phyloP scores from a whole-genome alignment of 2,888 invertebrate species.

The Chloromyia formosa region DNA sequence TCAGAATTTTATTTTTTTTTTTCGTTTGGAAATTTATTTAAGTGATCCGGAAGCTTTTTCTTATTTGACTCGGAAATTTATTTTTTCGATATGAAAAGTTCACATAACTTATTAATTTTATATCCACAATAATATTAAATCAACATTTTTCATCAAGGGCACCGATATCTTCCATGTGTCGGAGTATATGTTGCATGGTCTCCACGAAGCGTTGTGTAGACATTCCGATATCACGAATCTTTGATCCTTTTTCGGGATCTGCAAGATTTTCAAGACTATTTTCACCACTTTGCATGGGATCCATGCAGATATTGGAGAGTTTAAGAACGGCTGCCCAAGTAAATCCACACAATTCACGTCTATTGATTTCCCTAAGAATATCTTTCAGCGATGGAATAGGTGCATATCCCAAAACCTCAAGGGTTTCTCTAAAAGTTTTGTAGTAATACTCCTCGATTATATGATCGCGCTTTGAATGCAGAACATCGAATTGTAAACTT shows the following conservation, averaged over 20 bases:
- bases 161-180: constrained; percentile 57
- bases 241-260: neutral
- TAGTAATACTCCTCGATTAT: constrained; percentile 53
- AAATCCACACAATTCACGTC: constrained; percentile 51
- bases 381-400: constrained; percentile 49
- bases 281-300: constrained; percentile 46
- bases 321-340: constrained; percentile 48
- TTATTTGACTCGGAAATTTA: too few species aligned
- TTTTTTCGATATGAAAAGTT: too few species aligned
- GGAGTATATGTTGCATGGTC: constrained; percentile 57
- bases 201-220: constrained; percentile 57
- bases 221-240: neutral
- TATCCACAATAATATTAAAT: too few species aligned
- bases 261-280: constrained; percentile 45
- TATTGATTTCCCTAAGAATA: constrained; percentile 47
- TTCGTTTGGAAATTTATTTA: too few species aligned
- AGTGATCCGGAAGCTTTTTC: too few species aligned
- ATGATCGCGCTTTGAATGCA: constrained; percentile 54
- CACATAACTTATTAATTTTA: too few species aligned
- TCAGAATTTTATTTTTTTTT: too few species aligned
- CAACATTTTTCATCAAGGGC: neutral
- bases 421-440: constrained; percentile 47
- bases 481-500: constrained; percentile 57
- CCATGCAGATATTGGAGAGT: constrained; percentile 50
- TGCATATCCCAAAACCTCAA: neutral